Evolutionary conservation across 1,140 invertebrate species (phyloP).

Genomic region (Aricia agestis): DNA sequence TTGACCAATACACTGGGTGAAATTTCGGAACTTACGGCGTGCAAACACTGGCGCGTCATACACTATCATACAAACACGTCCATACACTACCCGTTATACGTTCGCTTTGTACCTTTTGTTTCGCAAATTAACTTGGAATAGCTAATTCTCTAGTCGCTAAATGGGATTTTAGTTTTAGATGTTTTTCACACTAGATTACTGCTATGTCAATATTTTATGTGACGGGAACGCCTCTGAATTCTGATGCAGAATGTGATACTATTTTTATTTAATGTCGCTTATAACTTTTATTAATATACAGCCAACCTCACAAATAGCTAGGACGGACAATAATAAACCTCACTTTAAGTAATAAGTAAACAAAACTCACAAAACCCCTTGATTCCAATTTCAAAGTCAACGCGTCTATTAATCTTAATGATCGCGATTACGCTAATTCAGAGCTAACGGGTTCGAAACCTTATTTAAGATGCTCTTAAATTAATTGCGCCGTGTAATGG

Average conservation of each 20-base stretch:
- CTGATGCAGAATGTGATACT: no score
- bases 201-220: not conserved
- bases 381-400: slow-evolving; percentile 7
- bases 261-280: no score
- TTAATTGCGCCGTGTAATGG: slow-evolving; percentile 67
- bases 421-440: slow-evolving; percentile 28
- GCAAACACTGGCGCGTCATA: slow-evolving; percentile 24
- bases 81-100: slow-evolving; percentile 32
- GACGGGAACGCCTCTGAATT: no score
- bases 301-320: no score
- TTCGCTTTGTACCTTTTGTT: slow-evolving; percentile 5
- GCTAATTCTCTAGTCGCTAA: not conserved
- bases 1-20: no score
- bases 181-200: not conserved
- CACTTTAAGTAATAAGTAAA: no score
- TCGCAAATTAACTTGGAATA: not conserved
- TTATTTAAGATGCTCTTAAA: slow-evolving; percentile 56
- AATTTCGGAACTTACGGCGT: no score
- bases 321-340: no score
- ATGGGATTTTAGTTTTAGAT: not conserved
- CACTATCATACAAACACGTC: slow-evolving; percentile 44
- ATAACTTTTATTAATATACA: no score
- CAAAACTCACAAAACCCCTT: not conserved
- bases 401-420: slow-evolving; percentile 39
- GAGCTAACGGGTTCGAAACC: slow-evolving; percentile 38